Evolutionary conservation across 1,140 invertebrate genomes (phyloP), one percentile per base, ranked within the genome.

Genomic region (Calliopsis andreniformis): DNA sequence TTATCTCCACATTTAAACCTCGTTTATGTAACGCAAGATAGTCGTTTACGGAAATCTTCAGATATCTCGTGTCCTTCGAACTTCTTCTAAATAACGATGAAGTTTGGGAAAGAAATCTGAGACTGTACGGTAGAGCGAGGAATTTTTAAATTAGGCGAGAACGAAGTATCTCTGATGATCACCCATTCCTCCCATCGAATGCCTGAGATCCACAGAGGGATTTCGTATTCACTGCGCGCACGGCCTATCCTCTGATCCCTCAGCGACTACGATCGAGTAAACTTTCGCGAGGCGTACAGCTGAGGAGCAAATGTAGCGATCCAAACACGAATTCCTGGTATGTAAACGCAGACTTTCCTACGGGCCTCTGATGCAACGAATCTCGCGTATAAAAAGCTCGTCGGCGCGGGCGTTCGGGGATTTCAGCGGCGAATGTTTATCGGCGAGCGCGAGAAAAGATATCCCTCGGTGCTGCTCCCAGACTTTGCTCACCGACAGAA

Each of bases 301-400:
- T 83, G 81, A 83, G 42, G 76, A 51, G 76, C 76, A 82, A 83
- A 83, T 82, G 80, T 82, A 79, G 70, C 49, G 73, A 76, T 67
- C 78, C 69, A 83, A 83, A 76, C 76, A 82, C n/a, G 58, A 69
- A 79, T 82, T 82, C 64, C 49, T 55, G 68, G 63, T 79, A 66
- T 47, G 67, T 83, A 78, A 82, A 82, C 79, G 59, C 70, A 82
- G 75, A 69, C 78, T 82, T 66, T 81, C 58, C 63, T 70, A 68
- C 68, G 76, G 55, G 4, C 35, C 35, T 71, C 69, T 45, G 76
- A 82, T 45, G 76, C 77, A 82, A 78, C 75, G 58, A 28, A 64
- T 72, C 39, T 30, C 20, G 18, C 30, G 39, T 67, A 73, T 73
- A 67, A 75, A 67, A 75, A 67, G 51, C 71, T 0, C 12, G 20